Evolutionary conservation across 2,797 vertebrate species (phyloP).

Genomic region (Pterois miles): DNA sequence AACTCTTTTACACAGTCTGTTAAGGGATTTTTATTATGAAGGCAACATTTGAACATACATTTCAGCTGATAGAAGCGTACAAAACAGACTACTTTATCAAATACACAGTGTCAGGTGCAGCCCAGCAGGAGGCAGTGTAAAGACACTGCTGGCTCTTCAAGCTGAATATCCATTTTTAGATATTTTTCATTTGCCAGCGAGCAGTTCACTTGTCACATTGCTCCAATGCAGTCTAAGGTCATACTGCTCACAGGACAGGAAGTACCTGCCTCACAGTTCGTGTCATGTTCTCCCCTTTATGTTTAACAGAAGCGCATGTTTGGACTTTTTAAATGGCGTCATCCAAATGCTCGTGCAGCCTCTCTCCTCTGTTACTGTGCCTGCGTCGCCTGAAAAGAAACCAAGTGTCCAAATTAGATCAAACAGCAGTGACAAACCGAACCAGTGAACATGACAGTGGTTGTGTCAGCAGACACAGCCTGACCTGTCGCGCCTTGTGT

Average conservation of each 20-base stretch:
- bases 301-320: not conserved
- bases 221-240: constrained; percentile 54
- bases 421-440: constrained; percentile 27
- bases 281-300: constrained; percentile 31
- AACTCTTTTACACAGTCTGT: constrained; percentile 7
- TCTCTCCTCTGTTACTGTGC: constrained; percentile 54
- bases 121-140: constrained; percentile 51
- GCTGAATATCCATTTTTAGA: constrained; percentile 15
- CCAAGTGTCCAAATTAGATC: constrained; percentile 38
- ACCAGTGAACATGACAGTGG: constrained; percentile 38
- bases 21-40: constrained; percentile 40
- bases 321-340: constrained; percentile 56
- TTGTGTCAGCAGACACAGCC: constrained; percentile 46
- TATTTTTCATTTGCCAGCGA: constrained; percentile 24
- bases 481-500: constrained; percentile 32
- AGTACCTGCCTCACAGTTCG: constrained; percentile 10
- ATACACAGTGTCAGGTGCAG: constrained; percentile 23
- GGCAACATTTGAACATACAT: not conserved
- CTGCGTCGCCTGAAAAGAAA: constrained; percentile 69
- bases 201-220: constrained; percentile 62
- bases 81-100: constrained; percentile 15
- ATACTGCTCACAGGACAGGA: constrained; percentile 47
- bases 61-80: constrained; percentile 10
- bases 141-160: constrained; percentile 12
- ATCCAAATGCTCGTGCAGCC: constrained; percentile 73